phyloP scores from a whole-genome alignment of 2,888 invertebrate species.

The Platypus cylindrus region DNA sequence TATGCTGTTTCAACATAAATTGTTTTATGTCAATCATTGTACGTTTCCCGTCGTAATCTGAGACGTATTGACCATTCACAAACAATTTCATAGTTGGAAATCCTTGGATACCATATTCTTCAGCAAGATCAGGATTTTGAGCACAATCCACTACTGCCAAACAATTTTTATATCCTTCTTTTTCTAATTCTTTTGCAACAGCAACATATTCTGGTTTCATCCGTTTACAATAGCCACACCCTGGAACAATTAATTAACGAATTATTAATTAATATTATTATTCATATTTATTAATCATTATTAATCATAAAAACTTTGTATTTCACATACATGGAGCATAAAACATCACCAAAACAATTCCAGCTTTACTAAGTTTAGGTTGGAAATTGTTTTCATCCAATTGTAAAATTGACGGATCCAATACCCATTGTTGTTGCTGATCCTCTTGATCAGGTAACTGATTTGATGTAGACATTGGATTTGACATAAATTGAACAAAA shows the following conservation, averaged over 20 bases:
- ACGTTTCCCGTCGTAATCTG: conserved; percentile 46
- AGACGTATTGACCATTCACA: conserved; percentile 37
- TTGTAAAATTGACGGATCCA: conserved; percentile 36
- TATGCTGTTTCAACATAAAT: conserved; percentile 33
- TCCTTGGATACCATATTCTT: conserved; percentile 46
- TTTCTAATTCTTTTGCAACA: conserved; percentile 40
- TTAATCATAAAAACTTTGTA: no score
- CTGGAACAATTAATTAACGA: conserved; percentile 40
- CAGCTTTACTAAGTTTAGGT: conserved; percentile 40
- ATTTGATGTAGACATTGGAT: conserved; percentile 34
- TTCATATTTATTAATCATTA: no score
- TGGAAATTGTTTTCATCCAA: conserved; percentile 50
- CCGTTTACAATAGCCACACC: conserved; percentile 60
- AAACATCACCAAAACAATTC: conserved; percentile 61
- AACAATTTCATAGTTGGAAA: conserved; percentile 58
- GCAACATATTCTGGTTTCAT: conserved; percentile 54
- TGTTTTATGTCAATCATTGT: conserved; percentile 41
- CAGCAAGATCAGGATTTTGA: conserved; percentile 44
- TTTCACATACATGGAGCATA: conserved; percentile 55
- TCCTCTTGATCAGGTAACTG: conserved; percentile 24
- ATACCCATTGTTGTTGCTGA: conserved; percentile 34
- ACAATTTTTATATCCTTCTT: conserved; percentile 29
- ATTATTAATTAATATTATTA: conserved; percentile 1
- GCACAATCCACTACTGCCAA: conserved; percentile 56
- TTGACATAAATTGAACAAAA: conserved; percentile 51